Evolutionary conservation across 2,113 vertebrate genomes (phyloP).

Genomic region (Bubo blakistoni): DNA sequence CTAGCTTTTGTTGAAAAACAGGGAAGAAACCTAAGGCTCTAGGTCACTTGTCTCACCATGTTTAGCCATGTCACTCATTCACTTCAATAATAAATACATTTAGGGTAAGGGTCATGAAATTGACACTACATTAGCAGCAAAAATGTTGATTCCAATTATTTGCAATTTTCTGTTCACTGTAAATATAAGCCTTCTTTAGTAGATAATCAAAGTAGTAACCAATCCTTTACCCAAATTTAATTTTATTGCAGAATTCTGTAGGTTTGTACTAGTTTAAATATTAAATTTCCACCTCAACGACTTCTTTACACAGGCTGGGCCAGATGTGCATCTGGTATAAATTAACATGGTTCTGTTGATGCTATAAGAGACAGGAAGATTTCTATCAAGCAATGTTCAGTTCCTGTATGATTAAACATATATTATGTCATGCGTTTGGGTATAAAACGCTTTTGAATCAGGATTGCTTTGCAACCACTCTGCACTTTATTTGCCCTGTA

Average conservation of each 20-base stretch:
- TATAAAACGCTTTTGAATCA: neutral
- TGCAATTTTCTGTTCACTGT: neutral
- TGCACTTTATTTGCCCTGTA: neutral
- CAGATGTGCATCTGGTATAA: conserved; percentile 32
- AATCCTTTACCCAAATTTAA: neutral
- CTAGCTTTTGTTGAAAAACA: neutral
- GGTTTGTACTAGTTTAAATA: neutral
- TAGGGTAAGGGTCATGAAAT: neutral
- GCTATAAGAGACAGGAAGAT: conserved; percentile 23
- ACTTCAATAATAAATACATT: neutral
- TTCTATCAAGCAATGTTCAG: conserved; percentile 7
- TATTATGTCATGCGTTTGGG: neutral
- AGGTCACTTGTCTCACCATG: neutral
- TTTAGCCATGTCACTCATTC: neutral
- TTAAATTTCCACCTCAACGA: conserved; percentile 8
- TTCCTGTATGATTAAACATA: conserved; percentile 13
- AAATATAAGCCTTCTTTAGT: neutral
- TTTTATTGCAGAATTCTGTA: neutral
- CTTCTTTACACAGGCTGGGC: neutral
- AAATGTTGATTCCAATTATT: neutral
- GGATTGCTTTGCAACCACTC: neutral
- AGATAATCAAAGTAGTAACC: neutral
- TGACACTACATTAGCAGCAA: neutral
- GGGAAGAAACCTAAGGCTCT: neutral
- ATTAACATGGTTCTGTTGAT: conserved; percentile 2